Percentiles rank a stretch among this genome's conserved stretches.
phyloP scores from a whole-genome alignment of 2,113 vertebrate genomes.

The Silurus meridionalis region DNA sequence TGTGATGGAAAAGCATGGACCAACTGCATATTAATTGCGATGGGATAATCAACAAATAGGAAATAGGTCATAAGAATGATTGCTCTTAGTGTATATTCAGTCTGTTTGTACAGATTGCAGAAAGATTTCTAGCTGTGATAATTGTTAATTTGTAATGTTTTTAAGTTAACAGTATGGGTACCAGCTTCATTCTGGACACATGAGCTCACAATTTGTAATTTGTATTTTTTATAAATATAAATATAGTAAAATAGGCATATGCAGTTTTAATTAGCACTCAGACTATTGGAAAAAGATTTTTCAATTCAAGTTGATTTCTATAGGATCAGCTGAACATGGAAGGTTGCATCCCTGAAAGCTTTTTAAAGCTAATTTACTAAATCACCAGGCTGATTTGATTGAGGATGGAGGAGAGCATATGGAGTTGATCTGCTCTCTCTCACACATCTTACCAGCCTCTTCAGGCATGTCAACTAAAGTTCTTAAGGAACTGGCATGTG shows the following conservation, averaged over 20 bases:
- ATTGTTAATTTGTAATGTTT: not conserved
- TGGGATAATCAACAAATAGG: not conserved
- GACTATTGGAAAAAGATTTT: too few relatives aligned
- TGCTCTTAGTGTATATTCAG: not conserved
- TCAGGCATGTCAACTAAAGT: conserved; percentile 29
- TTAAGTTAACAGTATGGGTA: not conserved
- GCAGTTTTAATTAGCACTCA: too few relatives aligned
- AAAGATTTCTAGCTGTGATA: not conserved
- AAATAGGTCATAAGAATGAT: not conserved
- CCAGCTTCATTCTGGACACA: not conserved
- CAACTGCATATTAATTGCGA: not conserved
- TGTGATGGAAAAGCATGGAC: not conserved
- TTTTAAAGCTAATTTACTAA: conserved; percentile 12
- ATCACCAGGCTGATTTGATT: conserved; percentile 2
- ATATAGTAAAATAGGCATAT: too few relatives aligned
- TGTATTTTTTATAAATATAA: too few relatives aligned
- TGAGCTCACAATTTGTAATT: too few relatives aligned
- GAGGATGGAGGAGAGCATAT: conserved; percentile 17
- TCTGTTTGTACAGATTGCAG: not conserved
- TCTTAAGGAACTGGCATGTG: conserved; percentile 1
- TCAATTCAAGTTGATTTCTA: too few relatives aligned
- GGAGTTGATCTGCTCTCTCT: conserved; percentile 25
- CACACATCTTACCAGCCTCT: not conserved
- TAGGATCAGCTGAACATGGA: too few relatives aligned
- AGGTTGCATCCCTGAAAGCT: not conserved